Conservation (phyloP, 2,888 invertebrate genomes). For the Linnaemya vulpina region DNA sequence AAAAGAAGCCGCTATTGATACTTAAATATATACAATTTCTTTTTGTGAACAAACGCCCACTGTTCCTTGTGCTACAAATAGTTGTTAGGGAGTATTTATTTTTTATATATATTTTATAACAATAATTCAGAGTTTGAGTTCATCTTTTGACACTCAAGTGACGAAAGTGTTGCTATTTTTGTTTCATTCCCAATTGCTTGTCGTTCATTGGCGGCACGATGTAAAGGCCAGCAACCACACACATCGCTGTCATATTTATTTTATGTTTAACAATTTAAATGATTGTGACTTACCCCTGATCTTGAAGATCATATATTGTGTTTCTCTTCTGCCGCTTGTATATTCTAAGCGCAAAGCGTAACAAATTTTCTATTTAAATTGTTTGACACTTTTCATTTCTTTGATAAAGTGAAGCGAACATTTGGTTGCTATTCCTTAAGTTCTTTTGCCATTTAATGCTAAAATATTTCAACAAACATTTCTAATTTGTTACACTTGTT, state of each 20-base stretch:
- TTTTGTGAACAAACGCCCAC: constrained; percentile 64
- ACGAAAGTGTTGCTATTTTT: constrained; percentile 56
- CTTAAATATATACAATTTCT: background rate
- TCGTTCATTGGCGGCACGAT: constrained; percentile 66
- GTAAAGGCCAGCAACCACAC: constrained; percentile 48
- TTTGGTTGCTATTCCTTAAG: background rate
- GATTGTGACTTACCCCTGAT: constrained; percentile 70
- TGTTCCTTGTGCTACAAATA: constrained; percentile 38
- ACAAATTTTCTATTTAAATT: constrained; percentile 79
- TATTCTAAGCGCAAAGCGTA: constrained; percentile 75
- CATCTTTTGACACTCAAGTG: constrained; percentile 68
- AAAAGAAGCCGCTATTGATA: constrained; percentile 54
- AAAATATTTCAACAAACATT: constrained; percentile 38
- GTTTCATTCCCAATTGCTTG: constrained; percentile 12
- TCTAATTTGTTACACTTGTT: constrained; percentile 70
- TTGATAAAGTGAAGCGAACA: constrained; percentile 12
- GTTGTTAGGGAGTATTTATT: constrained; percentile 43
- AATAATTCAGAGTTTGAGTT: constrained; percentile 56
- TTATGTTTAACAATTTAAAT: constrained; percentile 5
- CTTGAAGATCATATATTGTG: constrained; percentile 52
- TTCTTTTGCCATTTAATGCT: constrained; percentile 7
- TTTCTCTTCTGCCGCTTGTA: background rate
- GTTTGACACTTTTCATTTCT: constrained; percentile 71
- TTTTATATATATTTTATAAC: background rate
- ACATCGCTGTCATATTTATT: constrained; percentile 53